Evolutionary conservation across 1,140 invertebrate species (phyloP).

Genomic region (Drosophila lini): DNA sequence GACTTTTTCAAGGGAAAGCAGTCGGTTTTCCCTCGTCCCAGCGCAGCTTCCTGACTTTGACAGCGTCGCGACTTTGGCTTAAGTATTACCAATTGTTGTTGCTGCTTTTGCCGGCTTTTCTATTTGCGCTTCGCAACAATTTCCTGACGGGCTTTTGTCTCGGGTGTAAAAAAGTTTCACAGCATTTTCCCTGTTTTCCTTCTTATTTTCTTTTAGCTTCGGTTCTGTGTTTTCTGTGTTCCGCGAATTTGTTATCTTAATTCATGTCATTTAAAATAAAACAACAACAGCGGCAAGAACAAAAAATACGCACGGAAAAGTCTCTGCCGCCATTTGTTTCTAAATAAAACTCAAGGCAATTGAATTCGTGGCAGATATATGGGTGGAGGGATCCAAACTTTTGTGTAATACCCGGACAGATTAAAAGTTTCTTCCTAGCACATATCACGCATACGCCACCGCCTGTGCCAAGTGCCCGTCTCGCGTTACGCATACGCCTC

Average conservation of each 20-base stretch:
- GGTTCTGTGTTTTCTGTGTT: conserved; percentile 50
- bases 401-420: conserved; percentile 50
- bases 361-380: conserved; percentile 59
- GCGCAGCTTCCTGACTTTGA: conserved; percentile 73
- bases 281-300: conserved; percentile 19
- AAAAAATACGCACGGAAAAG: conserved; percentile 38
- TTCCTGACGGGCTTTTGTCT: conserved; percentile 72
- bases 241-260: conserved; percentile 79
- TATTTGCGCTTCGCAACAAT: conserved; percentile 68
- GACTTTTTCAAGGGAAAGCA: conserved; percentile 60
- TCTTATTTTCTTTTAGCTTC: conserved; percentile 35
- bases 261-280: conserved; percentile 75
- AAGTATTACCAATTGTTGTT: conserved; percentile 73
- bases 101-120: conserved; percentile 45
- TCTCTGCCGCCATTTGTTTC: conserved; percentile 70
- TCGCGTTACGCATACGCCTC: conserved; percentile 59
- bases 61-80: conserved; percentile 75
- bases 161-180: conserved; percentile 65
- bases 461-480: conserved; percentile 14
- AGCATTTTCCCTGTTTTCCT: conserved; percentile 51
- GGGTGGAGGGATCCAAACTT: conserved; percentile 37
- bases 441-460: conserved; percentile 44
- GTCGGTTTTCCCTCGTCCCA: conserved; percentile 39
- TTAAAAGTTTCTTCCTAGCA: conserved; percentile 48
- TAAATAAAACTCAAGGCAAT: conserved; percentile 78